phyloP scores from a whole-genome alignment of 2,113 vertebrate genomes.

The Bombycilla garrulus region DNA sequence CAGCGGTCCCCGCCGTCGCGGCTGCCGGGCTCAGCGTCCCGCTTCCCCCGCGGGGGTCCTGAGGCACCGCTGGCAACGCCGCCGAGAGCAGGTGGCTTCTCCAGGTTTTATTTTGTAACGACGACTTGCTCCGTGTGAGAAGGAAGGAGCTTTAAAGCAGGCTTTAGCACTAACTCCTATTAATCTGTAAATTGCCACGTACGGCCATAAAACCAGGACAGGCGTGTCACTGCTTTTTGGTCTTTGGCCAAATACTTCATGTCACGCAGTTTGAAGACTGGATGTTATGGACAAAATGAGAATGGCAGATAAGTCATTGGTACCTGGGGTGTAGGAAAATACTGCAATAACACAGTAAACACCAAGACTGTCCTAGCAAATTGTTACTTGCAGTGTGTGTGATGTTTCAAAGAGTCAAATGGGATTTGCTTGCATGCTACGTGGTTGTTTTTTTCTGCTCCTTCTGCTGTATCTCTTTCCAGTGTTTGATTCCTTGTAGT shows the following conservation, averaged over 20 bases:
- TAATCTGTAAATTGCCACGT: background rate
- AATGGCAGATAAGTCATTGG: background rate
- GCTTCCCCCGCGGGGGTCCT: background rate
- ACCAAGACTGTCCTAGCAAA: background rate
- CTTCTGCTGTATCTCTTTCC: background rate
- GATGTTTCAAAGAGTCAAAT: background rate
- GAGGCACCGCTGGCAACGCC: fast-evolving
- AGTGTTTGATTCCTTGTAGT: background rate
- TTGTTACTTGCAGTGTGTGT: background rate
- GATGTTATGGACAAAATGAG: background rate
- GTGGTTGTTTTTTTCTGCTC: background rate
- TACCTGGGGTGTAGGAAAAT: background rate
- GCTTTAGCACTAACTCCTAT: background rate
- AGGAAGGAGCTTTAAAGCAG: background rate
- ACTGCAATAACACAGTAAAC: background rate
- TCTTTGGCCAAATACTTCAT: background rate
- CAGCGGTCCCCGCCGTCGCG: background rate
- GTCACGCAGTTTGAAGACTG: background rate
- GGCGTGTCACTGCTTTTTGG: background rate
- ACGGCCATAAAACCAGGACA: background rate
- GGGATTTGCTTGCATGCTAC: fast-evolving
- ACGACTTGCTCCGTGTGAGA: fast-evolving
- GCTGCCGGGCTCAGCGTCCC: background rate
- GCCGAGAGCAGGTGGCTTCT: background rate
- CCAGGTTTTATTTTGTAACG: background rate